A percentile compares a stretch with the other conserved stretches of the same genome.
Evolutionary conservation across 2,797 vertebrate species (phyloP).

Genomic region (Sebastiscus tertius): DNA sequence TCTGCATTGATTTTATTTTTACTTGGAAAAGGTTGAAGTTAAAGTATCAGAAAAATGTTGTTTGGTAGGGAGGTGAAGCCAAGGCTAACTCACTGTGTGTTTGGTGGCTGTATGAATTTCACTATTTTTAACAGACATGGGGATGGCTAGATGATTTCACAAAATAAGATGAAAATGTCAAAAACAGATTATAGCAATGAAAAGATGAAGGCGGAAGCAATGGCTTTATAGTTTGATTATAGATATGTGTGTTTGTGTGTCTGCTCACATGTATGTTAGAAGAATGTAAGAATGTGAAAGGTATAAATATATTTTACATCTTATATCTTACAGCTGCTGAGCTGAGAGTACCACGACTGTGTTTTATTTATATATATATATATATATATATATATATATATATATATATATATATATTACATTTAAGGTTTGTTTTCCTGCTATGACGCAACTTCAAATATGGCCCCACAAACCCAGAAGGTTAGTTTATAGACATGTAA

Average conservation of each 20-base stretch:
- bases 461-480: slow-evolving; percentile 66
- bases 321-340: slow-evolving; percentile 45
- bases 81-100: neutral
- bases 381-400: slow-evolving; percentile 47
- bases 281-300: no score
- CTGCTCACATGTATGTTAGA: neutral
- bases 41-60: neutral
- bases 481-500: slow-evolving; percentile 79
- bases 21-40: neutral
- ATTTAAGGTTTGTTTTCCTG: slow-evolving; percentile 67
- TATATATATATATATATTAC: slow-evolving; percentile 26
- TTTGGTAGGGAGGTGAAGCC: neutral
- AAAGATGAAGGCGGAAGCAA: neutral
- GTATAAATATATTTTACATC: slow-evolving; percentile 19
- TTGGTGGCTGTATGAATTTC: neutral
- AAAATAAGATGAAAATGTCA: neutral
- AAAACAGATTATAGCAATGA: neutral
- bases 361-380: slow-evolving; percentile 50
- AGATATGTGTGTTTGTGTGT: neutral
- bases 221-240: neutral
- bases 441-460: slow-evolving; percentile 71
- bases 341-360: slow-evolving; percentile 17
- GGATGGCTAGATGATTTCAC: neutral
- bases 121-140: neutral
- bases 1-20: neutral